Conservation (phyloP, 2,888 invertebrate species). For the Troides oblongomaculatus region DNA sequence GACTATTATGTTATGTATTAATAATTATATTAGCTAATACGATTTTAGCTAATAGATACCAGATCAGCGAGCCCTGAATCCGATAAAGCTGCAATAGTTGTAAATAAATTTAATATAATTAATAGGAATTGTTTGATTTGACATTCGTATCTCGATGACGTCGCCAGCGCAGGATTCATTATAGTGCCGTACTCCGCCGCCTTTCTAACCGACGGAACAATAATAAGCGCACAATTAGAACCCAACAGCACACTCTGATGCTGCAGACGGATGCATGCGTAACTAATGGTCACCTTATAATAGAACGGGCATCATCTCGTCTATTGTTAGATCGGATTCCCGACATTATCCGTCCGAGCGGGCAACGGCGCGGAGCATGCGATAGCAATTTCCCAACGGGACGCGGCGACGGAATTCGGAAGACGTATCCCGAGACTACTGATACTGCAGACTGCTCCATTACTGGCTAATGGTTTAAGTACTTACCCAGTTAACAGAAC, state of each 20-base stretch:
- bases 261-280: constrained; percentile 3
- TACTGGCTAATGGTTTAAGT: constrained; percentile 19
- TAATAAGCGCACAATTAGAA: background rate
- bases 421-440: constrained; percentile 41
- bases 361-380: constrained; percentile 42
- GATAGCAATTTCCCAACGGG: constrained; percentile 55
- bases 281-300: constrained; percentile 16
- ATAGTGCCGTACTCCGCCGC: constrained; percentile 1
- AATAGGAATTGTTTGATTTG: too few relatives aligned
- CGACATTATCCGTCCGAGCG: constrained; percentile 38
- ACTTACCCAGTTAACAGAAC: background rate
- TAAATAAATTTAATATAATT: too few relatives aligned
- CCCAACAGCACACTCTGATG: background rate
- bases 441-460: constrained; percentile 15
- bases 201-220: background rate
- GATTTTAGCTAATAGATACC: too few relatives aligned
- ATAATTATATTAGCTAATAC: too few relatives aligned
- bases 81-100: too few relatives aligned
- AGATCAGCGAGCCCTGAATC: too few relatives aligned
- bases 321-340: constrained; percentile 37
- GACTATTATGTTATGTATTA: too few relatives aligned
- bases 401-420: constrained; percentile 51
- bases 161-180: background rate
- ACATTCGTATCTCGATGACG: background rate
- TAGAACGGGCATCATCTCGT: constrained; percentile 12